Base-by-base conservation (phyloP, 1,140 invertebrate genomes). In the Condylostylus longicornis region DNA sequence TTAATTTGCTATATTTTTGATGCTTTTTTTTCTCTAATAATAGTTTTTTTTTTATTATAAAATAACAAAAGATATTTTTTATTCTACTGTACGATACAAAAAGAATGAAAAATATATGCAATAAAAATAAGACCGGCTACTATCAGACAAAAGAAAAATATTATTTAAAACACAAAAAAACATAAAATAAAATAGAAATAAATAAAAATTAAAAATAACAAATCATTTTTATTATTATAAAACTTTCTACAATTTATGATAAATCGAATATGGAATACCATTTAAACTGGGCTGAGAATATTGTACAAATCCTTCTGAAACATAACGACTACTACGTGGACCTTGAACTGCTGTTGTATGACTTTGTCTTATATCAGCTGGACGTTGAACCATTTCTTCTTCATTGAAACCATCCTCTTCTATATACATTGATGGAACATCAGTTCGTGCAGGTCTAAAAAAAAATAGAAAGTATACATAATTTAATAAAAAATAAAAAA, bases 261-360 rank as follows among this genome's bases (percentile, higher is more conserved):
- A 32, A 5, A 32, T 13, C n/a, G 30, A 12, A 10, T 10, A 18
- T 50, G 54, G 54, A 51, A 58, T 60, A 61, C 58, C 58, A 49
- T 60, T 61, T 47, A 61, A 52, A 43, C 57, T 60, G 40, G 57
- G 57, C 45, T 60, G 58, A 41, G 58, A 55, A 31, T 61, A 61
- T 41, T 61, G 58, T 38, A 61, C 59, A 44, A 61, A 61, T 48
- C 57, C 57, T 47, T 60, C 57, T 21, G 57, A 61, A 42, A 59
- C 58, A 42, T 59, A 60, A 42, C 58, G 54, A 45, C 58, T 54
- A n/a, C 46, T 52, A 29, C 44, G 51, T 35, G 2, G 37, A 42
- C 29, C 47, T 46, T 42, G 50, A 33, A 51, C 47, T 41, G 47
- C 47, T 5, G 54, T 54, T 15, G 54, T 46, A 5, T 53, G 42